Base-by-base conservation (phyloP, 2,888 invertebrate genomes). In the Eilema sororculum region DNA sequence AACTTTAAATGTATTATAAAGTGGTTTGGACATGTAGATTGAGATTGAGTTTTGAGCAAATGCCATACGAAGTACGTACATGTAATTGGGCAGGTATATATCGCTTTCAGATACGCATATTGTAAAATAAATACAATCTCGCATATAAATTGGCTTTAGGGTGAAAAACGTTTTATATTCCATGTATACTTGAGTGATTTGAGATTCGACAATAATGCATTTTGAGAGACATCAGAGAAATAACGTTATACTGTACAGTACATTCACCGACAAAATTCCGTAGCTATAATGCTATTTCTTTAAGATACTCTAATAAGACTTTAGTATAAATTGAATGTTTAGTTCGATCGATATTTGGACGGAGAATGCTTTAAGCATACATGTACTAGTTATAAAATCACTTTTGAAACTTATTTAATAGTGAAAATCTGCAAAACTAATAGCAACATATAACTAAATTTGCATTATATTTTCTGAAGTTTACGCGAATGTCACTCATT, bases 181-280 rank as follows among this genome's bases (percentile, higher is more conserved):
- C 52, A 52, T 52, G 52, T n/a, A 52, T 52, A 52, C 52, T 46
- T 46, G 46, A 46, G 52, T 52, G 20, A 52, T 52, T 46, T 52
- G 52, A 52, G 52, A 52, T 52, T 52, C 3, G 8, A 52, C n/a
- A 52, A n/a, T 1, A 46, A n/a, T 52, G 20, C 0, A n/a, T n/a
- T n/a, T n/a, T n/a, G 20, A 52, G 2, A n/a, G 46, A 46, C 16
- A 41, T 16, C 16, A 20, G 5, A 6, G 46, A 20, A 46, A 20
- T n/a, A 52, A n/a, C n/a, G n/a, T n/a, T n/a, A n/a, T 16, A 9
- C n/a, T 52, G 52, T 52, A 20, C 52, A 4, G 52, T 52, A 20
- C 33, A 37, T 12, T 2, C 1, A 1, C 1, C 12, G 46, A 20
- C 3, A n/a, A n/a, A n/a, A 52, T 52, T 52, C 9, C 0, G n/a